These are phyloP conservation scores for Drosophila histrio DNA, from an alignment of 2,888 invertebrate genomes.

Conservation along the genomic window DNA sequence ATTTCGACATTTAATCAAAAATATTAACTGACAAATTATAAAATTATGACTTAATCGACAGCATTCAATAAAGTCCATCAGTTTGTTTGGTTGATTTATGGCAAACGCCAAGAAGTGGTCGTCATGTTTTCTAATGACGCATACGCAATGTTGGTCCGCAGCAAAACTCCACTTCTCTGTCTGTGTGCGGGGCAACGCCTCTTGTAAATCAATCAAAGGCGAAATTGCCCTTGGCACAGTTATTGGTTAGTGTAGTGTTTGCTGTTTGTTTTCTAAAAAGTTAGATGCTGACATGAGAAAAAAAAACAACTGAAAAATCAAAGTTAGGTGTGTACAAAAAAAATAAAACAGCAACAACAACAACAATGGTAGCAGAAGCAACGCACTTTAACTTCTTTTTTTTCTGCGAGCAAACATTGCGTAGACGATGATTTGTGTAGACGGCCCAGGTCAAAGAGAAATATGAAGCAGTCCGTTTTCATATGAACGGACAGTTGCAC, in stretches of 20 bases:
- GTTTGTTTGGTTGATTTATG: conserved; percentile 30
- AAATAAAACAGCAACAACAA: conserved; percentile 22
- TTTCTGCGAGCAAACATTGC: conserved; percentile 47
- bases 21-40: conserved; percentile 66
- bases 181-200: conserved; percentile 36
- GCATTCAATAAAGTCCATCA: conserved; percentile 19
- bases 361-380: conserved; percentile 34
- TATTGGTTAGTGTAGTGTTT: conserved; percentile 22
- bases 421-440: conserved; percentile 74
- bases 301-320: conserved; percentile 15
- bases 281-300: conserved; percentile 21
- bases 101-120: conserved; percentile 21
- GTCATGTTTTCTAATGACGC: conserved; percentile 57
- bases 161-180: conserved; percentile 14
- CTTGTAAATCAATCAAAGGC: conserved; percentile 75
- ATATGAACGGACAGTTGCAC: conserved; percentile 37
- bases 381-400: conserved; percentile 58
- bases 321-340: conserved; percentile 33
- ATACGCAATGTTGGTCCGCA: conserved; percentile 61
- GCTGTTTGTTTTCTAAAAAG: conserved; percentile 34
- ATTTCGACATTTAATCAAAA: conserved; percentile 59
- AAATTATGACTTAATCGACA: conserved; percentile 73
- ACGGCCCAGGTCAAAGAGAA: conserved; percentile 50
- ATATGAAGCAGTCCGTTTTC: conserved; percentile 61
- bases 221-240: conserved; percentile 77